Percentiles rank a stretch among this genome's conserved stretches.
Evolutionary conservation across 2,888 invertebrate genomes (phyloP).

Genomic region (Yponomeuta cagnagella): DNA sequence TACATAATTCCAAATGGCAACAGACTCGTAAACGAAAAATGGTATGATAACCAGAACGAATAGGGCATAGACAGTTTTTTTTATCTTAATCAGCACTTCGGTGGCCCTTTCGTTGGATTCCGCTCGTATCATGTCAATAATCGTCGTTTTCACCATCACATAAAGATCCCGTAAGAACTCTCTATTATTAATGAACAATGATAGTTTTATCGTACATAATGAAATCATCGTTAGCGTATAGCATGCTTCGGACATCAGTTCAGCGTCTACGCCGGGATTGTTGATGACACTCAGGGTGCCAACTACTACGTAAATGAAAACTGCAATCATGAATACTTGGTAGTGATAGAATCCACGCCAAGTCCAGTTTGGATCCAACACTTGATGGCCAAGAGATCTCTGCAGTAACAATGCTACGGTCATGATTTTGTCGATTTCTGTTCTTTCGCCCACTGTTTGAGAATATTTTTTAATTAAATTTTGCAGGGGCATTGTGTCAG

Average conservation of each 20-base stretch:
- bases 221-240: conserved; percentile 40
- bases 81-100: conserved; percentile 29
- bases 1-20: conserved; percentile 40
- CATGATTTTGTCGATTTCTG: conserved; percentile 40
- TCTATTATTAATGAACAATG: conserved; percentile 33
- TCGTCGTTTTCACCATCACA: conserved; percentile 34
- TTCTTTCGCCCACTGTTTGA: conserved; percentile 40
- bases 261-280: conserved; percentile 29
- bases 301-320: conserved; percentile 40
- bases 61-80: conserved; percentile 28
- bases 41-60: conserved; percentile 33
- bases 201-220: conserved; percentile 34
- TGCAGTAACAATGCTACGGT: conserved; percentile 35
- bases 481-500: conserved; percentile 25
- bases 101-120: conserved; percentile 26
- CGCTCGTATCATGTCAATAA: conserved; percentile 32
- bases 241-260: conserved; percentile 39
- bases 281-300: conserved; percentile 42
- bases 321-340: conserved; percentile 30
- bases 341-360: conserved; percentile 34
- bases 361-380: conserved; percentile 48
- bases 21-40: conserved; percentile 31
- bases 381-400: conserved; percentile 43
- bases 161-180: conserved; percentile 37
- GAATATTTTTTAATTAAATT: conserved; percentile 29